A percentile compares a stretch with the other conserved stretches of the same genome.
phyloP scores from a whole-genome alignment of 2,797 vertebrate genomes.

The Rhinatrema bivittatum region DNA sequence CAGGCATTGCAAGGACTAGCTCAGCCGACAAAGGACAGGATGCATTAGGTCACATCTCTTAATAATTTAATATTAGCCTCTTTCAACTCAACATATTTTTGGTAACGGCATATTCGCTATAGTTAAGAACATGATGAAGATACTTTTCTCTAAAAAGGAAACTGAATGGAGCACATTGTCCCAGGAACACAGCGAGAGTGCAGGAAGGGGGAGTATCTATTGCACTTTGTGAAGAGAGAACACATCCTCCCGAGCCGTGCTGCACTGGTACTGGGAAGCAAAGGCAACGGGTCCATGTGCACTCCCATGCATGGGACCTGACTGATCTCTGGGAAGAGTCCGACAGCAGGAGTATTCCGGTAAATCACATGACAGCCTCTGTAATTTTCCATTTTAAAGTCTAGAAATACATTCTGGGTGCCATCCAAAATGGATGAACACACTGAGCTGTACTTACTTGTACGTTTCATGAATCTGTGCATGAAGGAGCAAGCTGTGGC shows the following conservation, averaged over 20 bases:
- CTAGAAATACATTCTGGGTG: slow-evolving; percentile 64
- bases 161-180: not conserved
- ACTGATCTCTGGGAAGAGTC: slow-evolving; percentile 62
- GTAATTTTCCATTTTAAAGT: slow-evolving; percentile 61
- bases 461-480: slow-evolving; percentile 67
- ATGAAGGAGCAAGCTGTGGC: slow-evolving; percentile 63
- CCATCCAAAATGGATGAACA: slow-evolving; percentile 59
- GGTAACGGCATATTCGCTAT: slow-evolving; percentile 71
- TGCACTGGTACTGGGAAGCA: slow-evolving; percentile 45
- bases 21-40: too few relatives aligned
- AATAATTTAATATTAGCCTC: slow-evolving; percentile 55
- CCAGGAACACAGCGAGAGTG: not conserved
- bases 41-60: slow-evolving; percentile 52
- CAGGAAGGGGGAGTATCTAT: slow-evolving; percentile 46
- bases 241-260: slow-evolving; percentile 53
- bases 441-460: slow-evolving; percentile 74
- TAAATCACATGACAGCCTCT: slow-evolving; percentile 62
- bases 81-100: slow-evolving; percentile 61
- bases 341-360: slow-evolving; percentile 68
- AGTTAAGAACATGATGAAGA: slow-evolving; percentile 55
- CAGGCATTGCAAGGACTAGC: too few relatives aligned
- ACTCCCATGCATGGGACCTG: slow-evolving; percentile 44
- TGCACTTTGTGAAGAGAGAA: slow-evolving; percentile 72
- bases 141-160: slow-evolving; percentile 10
- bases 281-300: slow-evolving; percentile 40